Percentiles rank a stretch among this genome's conserved stretches.
Evolutionary conservation across 2,888 invertebrate genomes (phyloP).

Genomic region (Cetonia aurata): DNA sequence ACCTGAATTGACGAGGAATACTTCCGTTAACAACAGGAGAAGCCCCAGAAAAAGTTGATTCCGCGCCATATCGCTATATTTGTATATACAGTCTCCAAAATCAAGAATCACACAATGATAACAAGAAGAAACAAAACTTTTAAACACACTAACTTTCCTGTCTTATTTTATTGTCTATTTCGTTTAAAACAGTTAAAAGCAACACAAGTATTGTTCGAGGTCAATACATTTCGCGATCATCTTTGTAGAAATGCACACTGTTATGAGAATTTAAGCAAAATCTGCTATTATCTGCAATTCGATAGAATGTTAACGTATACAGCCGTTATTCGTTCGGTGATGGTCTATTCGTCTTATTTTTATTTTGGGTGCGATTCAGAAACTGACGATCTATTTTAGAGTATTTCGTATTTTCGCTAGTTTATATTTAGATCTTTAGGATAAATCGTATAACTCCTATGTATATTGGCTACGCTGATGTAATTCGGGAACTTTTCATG

Average conservation of each 20-base stretch:
- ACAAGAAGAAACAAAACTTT: background rate
- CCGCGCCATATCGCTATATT: conserved; percentile 10
- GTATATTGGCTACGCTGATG: conserved; percentile 13
- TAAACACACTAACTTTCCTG: background rate
- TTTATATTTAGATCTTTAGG: conserved; percentile 21
- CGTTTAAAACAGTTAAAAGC: too few species aligned
- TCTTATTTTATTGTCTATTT: too few species aligned
- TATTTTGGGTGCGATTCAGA: background rate
- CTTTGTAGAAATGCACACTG: too few species aligned
- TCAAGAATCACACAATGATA: background rate
- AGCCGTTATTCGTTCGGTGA: too few species aligned
- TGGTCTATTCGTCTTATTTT: background rate
- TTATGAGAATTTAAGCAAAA: too few species aligned
- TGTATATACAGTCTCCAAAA: background rate
- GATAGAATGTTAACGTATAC: too few species aligned
- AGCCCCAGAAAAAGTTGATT: conserved; percentile 29
- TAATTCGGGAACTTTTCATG: background rate
- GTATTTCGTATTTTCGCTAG: conserved; percentile 37
- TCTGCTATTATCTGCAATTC: too few species aligned
- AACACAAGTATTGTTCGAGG: too few species aligned
- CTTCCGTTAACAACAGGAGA: conserved; percentile 14
- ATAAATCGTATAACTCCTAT: conserved; percentile 26
- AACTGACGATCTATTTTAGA: conserved; percentile 30
- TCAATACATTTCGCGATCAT: too few species aligned
- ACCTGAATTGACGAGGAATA: conserved; percentile 28